Evolutionary conservation across 2,113 vertebrate genomes (phyloP), one percentile per base, ranked within the genome.

Genomic region (Aviceda subcristata): DNA sequence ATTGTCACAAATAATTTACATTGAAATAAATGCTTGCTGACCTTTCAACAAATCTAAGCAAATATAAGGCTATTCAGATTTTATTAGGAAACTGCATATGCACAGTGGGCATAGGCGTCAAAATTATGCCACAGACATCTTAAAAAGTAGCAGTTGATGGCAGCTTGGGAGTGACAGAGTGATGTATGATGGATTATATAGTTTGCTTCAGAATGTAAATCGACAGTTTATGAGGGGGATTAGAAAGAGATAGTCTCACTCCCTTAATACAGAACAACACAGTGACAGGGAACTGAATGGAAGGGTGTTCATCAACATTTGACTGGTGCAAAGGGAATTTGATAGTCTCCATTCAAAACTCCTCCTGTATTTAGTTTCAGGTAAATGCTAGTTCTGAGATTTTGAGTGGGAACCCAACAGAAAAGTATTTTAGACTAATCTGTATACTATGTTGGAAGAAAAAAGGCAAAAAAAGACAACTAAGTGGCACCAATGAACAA

Each of bases 11-110:
- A 57, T 77, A 39, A 66, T 63, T 66, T 51, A 27, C 18, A 3
- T 78, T 50, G 30, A 81, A 95, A 80, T 91, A 93, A 94, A 78
- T 76, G 27, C 75, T 87, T 92, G 46, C 38, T 92, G 69, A 76
- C 85, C n/a, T 93, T 85, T 85, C 43, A 72, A 41, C 51, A 88
- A 76, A 89, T 71, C 20, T 63, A 86, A 95, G 79, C 50, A 92
- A 90, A 77, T 88, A 19, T 4, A 69, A 83, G 60, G 57, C 32
- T 90, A 10, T 53, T 78, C 43, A 67, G 64, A 64, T 86, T 67
- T 77, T 74, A 41, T 68, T 77, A 91, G 68, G 55, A 86, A 91
- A 67, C 30, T 67, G 36, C 36, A 41, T 45, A 32, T 14, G 29
- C 38, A 53, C 24, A 19, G 20, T 88, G 68, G 68, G 20, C 0